Evolutionary conservation across 2,113 vertebrate species (phyloP), one percentile per base, ranked within the genome.

Genomic region (Gymnocephalus cernua): DNA sequence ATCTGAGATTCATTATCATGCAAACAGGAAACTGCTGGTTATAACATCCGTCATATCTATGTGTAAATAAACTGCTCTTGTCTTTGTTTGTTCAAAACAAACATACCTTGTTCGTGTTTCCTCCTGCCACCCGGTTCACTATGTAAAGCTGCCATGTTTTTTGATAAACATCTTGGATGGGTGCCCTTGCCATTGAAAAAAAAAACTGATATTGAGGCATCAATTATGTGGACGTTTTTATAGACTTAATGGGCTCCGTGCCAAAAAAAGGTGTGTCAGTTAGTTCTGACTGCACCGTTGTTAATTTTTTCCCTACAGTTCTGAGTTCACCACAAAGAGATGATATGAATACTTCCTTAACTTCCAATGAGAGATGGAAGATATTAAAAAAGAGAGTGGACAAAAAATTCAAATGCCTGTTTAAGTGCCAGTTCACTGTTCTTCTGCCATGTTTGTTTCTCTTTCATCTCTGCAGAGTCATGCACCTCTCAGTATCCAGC

Each of bases 211-310:
- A 92, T 94, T 91, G 84, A 89, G 73, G 88, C 91, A 92, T 94
- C 86, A 92, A 92, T 93, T 93, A 92, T 89, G 86, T 88, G 50
- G 91, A 92, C 83, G 59, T 91, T 94, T 94, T 94, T 86, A 93
- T 90, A 89, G 92, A 90, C 65, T 82, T 4, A 19, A 82, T 80
- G 86, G 94, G 93, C 91, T 50, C 57, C 0, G 35, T 57, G 93
- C 91, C 94, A 94, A 89, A 92, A 91, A 93, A 80, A 93, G 93
- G 94, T 87, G 93, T 93, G 92, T 84, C 89, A 74, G 82, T 80
- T 74, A 85, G 88, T 79, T 75, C 85, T 86, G 84, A 89, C 87
- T 90, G 83, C 86, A 74, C 74, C 70, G 80, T 86, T 89, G 88
- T 91, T 91, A 79, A 91, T 93, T 93, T 88, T 91, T 73, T 85